A percentile compares a stretch with the other conserved stretches of the same genome.
Evolutionary conservation across 2,797 vertebrate genomes (phyloP).

Genomic region (Acridotheres tristis): DNA sequence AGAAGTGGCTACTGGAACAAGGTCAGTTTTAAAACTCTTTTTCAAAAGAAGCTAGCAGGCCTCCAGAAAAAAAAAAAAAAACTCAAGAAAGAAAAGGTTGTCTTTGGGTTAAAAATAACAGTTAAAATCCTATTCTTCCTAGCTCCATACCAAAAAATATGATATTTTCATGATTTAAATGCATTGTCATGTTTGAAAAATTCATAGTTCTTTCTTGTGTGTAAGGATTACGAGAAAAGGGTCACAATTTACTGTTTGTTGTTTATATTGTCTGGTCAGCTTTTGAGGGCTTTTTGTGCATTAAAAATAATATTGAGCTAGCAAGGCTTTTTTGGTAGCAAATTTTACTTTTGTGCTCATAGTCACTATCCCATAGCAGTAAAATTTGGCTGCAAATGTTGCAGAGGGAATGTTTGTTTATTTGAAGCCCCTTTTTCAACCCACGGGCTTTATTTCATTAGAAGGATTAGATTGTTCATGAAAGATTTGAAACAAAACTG

Average conservation of each 20-base stretch:
- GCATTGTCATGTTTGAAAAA: neutral
- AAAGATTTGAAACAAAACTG: neutral
- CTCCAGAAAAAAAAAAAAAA: neutral
- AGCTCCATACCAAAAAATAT: neutral
- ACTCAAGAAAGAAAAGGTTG: neutral
- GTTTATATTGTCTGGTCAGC: neutral
- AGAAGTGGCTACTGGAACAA: constrained; percentile 40
- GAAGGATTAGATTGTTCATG: neutral
- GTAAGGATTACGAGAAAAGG: neutral
- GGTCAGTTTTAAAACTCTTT: constrained; percentile 35
- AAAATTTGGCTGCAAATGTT: neutral
- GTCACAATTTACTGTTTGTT: neutral
- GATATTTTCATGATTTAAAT: neutral
- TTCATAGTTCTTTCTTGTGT: neutral
- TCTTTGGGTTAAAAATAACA: neutral
- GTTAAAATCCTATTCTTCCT: neutral
- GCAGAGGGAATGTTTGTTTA: neutral
- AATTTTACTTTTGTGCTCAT: neutral
- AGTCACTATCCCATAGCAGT: neutral
- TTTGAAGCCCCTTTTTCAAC: neutral
- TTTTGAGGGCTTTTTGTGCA: neutral
- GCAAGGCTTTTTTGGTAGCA: neutral
- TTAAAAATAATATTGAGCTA: neutral
- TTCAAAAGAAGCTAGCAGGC: constrained; percentile 11
- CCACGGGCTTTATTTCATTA: neutral